A percentile compares a stretch with the other conserved stretches of the same genome.
Evolutionary conservation across 2,888 invertebrate genomes (phyloP).

Genomic region (Listrodromus nycthemerus): DNA sequence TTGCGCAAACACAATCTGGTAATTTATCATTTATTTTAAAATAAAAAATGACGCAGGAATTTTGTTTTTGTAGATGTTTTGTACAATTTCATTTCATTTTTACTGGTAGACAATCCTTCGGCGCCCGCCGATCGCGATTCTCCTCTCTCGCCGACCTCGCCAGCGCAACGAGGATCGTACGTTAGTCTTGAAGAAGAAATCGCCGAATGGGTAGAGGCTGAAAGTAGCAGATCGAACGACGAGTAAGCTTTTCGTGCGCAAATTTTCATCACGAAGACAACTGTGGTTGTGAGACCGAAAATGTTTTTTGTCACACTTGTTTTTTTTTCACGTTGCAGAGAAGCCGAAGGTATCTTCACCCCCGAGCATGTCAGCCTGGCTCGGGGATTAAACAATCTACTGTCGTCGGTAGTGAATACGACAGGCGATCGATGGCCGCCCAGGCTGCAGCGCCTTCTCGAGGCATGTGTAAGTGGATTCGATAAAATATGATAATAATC

Average conservation of each 20-base stretch:
- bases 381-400: conserved; percentile 53
- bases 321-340: conserved; percentile 14
- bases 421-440: not conserved
- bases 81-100: conserved; percentile 31
- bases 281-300: not conserved
- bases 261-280: not conserved
- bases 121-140: conserved; percentile 67
- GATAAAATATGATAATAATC: not conserved
- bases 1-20: conserved; percentile 75
- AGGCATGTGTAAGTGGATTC: conserved; percentile 44
- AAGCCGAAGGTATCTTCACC: conserved; percentile 25
- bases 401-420: not conserved
- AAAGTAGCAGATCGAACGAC: not conserved
- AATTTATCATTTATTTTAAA: conserved; percentile 18
- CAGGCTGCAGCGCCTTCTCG: conserved; percentile 38
- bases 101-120: conserved; percentile 68
- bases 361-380: conserved; percentile 47
- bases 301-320: not conserved
- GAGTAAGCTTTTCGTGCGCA: conserved; percentile 25
- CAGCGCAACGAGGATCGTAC: conserved; percentile 9
- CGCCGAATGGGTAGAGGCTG: conserved; percentile 28
- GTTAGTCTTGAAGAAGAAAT: conserved; percentile 48
- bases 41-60: not conserved
- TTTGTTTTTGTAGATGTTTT: not conserved
- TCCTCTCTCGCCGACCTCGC: conserved; percentile 55